Conservation (phyloP, 2,113 vertebrate species). For the Myanophis thanlyinensis region DNA sequence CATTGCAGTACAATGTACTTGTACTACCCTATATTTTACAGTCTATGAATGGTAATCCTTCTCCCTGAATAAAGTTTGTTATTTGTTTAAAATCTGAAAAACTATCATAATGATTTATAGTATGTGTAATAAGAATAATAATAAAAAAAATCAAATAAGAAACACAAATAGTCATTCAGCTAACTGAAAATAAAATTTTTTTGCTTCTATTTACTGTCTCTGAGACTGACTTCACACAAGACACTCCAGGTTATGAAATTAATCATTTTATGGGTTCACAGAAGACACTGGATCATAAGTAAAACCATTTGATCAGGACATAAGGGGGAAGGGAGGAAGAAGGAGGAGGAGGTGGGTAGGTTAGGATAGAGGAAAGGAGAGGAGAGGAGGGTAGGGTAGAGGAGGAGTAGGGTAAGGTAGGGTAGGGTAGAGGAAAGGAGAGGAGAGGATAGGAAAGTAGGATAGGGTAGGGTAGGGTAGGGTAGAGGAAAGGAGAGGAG, state of each 20-base stretch:
- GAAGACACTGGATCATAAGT: background rate
- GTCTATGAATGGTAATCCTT: background rate
- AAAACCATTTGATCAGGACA: background rate
- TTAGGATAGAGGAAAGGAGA: too few species aligned
- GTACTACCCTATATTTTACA: background rate
- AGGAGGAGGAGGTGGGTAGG: too few species aligned
- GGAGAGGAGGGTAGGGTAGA: accelerated
- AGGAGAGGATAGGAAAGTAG: too few species aligned
- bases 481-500: too few species aligned
- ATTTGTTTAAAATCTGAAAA: background rate
- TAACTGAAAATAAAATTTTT: background rate
- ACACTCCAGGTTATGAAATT: background rate
- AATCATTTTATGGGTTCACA: background rate
- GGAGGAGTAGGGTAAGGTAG: too few species aligned
- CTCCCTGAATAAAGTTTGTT: background rate
- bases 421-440: too few species aligned
- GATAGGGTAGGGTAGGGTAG: too few species aligned
- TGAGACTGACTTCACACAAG: background rate
- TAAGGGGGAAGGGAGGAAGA: too few species aligned
- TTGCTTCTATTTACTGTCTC: background rate
- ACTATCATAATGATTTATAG: background rate
- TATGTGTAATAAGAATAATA: too few species aligned
- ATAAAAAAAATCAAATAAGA: too few species aligned
- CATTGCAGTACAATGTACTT: too few species aligned
- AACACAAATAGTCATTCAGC: background rate